Evolutionary conservation across 2,113 vertebrate species (phyloP).

Genomic region (Tragelaphus strepsiceros): DNA sequence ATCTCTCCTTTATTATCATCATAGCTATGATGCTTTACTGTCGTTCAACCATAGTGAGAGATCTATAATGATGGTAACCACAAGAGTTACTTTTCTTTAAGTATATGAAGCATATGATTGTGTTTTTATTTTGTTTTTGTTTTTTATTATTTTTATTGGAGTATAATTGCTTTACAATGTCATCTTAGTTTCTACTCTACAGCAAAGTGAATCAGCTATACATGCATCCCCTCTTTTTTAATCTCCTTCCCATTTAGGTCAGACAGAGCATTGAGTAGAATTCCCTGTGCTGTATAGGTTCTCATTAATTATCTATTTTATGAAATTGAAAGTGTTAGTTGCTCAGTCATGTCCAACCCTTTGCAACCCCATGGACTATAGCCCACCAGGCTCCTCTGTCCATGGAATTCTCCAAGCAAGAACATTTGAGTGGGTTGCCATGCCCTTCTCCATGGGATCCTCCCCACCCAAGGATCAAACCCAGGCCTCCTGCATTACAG

Average conservation of each 20-base stretch:
- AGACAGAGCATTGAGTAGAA: neutral
- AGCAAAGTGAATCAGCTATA: neutral
- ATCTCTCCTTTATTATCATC: neutral
- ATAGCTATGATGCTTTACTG: neutral
- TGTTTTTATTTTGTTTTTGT: neutral
- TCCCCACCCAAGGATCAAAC: neutral
- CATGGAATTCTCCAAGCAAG: neutral
- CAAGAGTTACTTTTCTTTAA: neutral
- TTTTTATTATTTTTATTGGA: neutral
- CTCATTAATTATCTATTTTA: neutral
- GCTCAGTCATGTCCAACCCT: neutral
- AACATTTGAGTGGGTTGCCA: neutral
- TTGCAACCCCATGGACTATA: neutral
- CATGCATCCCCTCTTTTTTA: neutral
- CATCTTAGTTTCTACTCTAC: neutral
- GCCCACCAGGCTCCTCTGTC: neutral
- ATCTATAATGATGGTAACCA: neutral
- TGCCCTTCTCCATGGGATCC: neutral
- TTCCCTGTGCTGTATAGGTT: neutral
- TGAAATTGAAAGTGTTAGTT: neutral
- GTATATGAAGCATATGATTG: neutral
- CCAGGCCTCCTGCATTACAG: neutral
- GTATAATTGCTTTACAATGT: neutral
- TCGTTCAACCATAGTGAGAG: neutral
- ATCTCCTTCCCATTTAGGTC: neutral